Percentiles rank a stretch among this genome's conserved stretches.
These are phyloP conservation scores for Gortyna flavago DNA, from an alignment of 2,888 invertebrate genomes.

Conservation along the genomic window DNA sequence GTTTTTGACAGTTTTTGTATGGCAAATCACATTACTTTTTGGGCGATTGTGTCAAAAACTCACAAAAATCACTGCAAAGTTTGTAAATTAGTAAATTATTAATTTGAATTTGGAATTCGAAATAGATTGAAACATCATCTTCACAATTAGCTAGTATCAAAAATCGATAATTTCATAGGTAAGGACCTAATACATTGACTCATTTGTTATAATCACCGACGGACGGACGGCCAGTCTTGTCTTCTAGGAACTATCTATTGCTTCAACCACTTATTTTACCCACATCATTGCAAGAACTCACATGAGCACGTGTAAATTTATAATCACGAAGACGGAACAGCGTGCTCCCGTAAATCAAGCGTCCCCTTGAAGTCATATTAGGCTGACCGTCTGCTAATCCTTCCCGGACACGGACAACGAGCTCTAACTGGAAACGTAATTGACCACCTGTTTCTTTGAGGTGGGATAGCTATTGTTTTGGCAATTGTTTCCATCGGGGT, in stretches of 20 bases:
- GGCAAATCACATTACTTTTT: background rate
- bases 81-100: background rate
- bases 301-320: constrained; percentile 47
- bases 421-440: constrained; percentile 66
- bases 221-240: too few species aligned
- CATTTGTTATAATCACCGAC: background rate
- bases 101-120: too few species aligned
- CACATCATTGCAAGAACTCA: constrained; percentile 26
- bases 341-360: constrained; percentile 69
- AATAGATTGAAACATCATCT: too few species aligned
- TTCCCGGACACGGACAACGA: constrained; percentile 73
- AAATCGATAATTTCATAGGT: too few species aligned
- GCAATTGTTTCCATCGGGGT: background rate
- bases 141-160: too few species aligned
- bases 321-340: constrained; percentile 59
- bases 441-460: constrained; percentile 57
- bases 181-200: background rate
- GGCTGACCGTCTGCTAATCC: constrained; percentile 64
- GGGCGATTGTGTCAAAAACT: too few species aligned
- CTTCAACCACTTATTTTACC: constrained; percentile 30
- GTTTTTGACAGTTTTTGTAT: background rate
- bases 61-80: background rate
- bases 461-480: constrained; percentile 43
- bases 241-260: background rate
- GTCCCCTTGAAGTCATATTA: constrained; percentile 73